These are phyloP conservation scores for Odontamblyopus rebecca DNA, from an alignment of 2,797 vertebrate genomes.

Conservation along the genomic window DNA sequence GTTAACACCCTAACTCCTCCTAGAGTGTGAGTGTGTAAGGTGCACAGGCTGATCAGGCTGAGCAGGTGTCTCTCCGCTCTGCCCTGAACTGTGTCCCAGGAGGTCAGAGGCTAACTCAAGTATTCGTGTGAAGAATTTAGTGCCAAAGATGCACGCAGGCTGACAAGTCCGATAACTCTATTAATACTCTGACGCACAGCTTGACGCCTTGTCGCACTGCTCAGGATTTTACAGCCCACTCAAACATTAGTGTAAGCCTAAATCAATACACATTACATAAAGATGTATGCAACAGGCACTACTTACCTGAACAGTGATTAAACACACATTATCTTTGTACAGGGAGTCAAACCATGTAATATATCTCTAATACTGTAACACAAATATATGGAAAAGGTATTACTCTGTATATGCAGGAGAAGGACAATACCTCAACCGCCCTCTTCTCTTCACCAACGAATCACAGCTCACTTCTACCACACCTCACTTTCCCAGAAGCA, in stretches of 20 bases:
- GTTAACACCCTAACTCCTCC: neutral
- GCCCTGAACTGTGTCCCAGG: slow-evolving; percentile 65
- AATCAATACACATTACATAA: slow-evolving; percentile 4
- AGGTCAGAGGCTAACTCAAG: slow-evolving; percentile 78
- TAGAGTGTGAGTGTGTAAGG: slow-evolving; percentile 10
- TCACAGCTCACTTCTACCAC: no score
- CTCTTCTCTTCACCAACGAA: no score
- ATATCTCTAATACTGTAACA: no score
- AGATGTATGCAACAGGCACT: neutral
- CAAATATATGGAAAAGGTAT: no score
- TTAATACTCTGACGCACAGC: slow-evolving; percentile 50
- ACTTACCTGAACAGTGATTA: neutral
- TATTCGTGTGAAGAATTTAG: slow-evolving; percentile 79
- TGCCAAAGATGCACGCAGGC: slow-evolving; percentile 54
- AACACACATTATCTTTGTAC: neutral
- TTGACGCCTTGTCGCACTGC: slow-evolving; percentile 27
- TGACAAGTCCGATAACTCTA: slow-evolving; percentile 54
- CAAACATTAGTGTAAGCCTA: slow-evolving; percentile 12
- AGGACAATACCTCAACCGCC: no score
- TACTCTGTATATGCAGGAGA: no score
- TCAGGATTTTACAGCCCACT: slow-evolving; percentile 17
- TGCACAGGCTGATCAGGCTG: slow-evolving; percentile 47
- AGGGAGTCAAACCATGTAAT: no score
- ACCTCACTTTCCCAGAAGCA: no score
- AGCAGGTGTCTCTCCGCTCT: slow-evolving; percentile 68